Conservation (phyloP, 2,888 invertebrate species). For the Catocala fraxini region DNA sequence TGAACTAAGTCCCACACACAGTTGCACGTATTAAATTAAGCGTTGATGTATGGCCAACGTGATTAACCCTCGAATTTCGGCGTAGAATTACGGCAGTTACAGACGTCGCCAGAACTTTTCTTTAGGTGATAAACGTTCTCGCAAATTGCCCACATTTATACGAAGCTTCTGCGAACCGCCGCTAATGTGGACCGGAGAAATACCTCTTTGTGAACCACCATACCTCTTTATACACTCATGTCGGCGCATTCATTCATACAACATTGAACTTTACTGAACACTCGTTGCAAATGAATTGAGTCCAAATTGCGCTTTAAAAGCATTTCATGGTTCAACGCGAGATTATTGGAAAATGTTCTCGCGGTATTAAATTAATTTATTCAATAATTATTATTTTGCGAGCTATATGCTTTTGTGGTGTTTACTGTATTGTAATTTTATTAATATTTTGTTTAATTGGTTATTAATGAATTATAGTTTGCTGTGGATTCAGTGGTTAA, state of each 20-base stretch:
- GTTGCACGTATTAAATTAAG: constrained; percentile 76
- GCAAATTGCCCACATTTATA: constrained; percentile 84
- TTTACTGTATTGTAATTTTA: constrained; percentile 7
- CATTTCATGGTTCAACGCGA: constrained; percentile 67
- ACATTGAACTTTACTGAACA: constrained; percentile 66
- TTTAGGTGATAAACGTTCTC: constrained; percentile 84
- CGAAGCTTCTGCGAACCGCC: constrained; percentile 73
- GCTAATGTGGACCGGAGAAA: constrained; percentile 74
- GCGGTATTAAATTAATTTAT: constrained; percentile 66
- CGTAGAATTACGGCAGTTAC: constrained; percentile 79
- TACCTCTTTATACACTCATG: constrained; percentile 55
- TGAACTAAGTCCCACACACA: constrained; percentile 68
- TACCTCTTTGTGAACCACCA: constrained; percentile 64
- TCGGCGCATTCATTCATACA: constrained; percentile 66
- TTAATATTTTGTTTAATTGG: too few species aligned
- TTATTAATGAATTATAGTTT: too few species aligned
- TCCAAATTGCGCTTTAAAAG: constrained; percentile 65
- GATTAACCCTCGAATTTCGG: constrained; percentile 81
- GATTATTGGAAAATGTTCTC: constrained; percentile 66
- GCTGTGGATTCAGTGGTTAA: too few species aligned
- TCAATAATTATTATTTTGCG: constrained; percentile 64
- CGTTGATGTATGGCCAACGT: constrained; percentile 75
- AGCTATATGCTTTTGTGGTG: constrained; percentile 56
- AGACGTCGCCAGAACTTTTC: constrained; percentile 83
- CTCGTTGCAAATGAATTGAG: constrained; percentile 69